These are phyloP conservation scores for Lithophane semibrunnea DNA, from an alignment of 2,888 invertebrate genomes.

Conservation along the genomic window DNA sequence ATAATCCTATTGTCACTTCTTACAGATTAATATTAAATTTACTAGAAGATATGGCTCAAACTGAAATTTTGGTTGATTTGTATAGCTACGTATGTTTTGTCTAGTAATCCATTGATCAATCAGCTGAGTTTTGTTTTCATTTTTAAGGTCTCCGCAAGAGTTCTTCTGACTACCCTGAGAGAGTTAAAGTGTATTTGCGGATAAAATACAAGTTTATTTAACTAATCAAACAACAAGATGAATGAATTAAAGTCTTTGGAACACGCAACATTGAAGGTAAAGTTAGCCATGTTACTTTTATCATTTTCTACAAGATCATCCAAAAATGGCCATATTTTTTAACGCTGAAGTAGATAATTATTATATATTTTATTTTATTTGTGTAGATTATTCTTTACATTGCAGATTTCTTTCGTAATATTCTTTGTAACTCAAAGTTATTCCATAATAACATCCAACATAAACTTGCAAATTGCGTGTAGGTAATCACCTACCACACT, in stretches of 20 bases:
- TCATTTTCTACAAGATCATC: slow-evolving; percentile 13
- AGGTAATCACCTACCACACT: too few species aligned
- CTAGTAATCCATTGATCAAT: slow-evolving; percentile 69
- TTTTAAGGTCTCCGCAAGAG: slow-evolving; percentile 61
- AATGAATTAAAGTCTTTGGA: slow-evolving; percentile 98
- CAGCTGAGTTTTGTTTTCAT: slow-evolving; percentile 90
- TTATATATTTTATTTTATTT: background rate
- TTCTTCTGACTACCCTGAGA: slow-evolving; percentile 33
- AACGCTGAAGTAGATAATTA: background rate
- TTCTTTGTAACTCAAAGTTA: background rate
- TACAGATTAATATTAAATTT: slow-evolving; percentile 9
- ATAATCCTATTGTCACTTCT: slow-evolving; percentile 8
- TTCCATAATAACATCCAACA: background rate
- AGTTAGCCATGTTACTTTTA: slow-evolving; percentile 62
- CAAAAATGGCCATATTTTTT: slow-evolving; percentile 20
- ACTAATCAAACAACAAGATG: slow-evolving; percentile 89
- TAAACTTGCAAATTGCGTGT: too few species aligned
- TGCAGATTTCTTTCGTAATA: background rate
- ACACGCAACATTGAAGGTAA: slow-evolving; percentile 98
- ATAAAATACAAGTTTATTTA: slow-evolving; percentile 54
- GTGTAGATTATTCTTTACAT: background rate
- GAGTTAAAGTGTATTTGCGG: slow-evolving; percentile 20
- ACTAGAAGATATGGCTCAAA: background rate
- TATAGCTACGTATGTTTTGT: slow-evolving; percentile 58
- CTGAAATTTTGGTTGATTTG: slow-evolving; percentile 54